Evolutionary conservation across 2,888 invertebrate genomes (phyloP).

Genomic region (Troglohyphantes excavatus): DNA sequence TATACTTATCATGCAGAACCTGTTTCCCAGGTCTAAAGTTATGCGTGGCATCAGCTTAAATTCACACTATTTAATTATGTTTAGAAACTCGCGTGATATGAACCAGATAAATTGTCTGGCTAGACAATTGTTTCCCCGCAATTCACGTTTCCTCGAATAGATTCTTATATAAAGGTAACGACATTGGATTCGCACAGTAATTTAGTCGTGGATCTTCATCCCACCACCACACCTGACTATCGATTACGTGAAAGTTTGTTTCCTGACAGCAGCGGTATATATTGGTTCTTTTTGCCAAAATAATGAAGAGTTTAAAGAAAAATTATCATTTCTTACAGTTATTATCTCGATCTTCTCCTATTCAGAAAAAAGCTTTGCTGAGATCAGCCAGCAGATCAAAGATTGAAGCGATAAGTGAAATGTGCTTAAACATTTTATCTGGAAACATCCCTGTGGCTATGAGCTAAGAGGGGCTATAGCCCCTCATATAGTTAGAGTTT

Average conservation of each 20-base stretch:
- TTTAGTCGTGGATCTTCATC: neutral
- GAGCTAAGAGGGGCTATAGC: too few relatives aligned
- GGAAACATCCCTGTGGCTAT: too few relatives aligned
- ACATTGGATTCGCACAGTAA: too few relatives aligned
- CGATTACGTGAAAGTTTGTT: neutral
- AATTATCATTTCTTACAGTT: neutral
- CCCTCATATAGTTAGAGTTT: too few relatives aligned
- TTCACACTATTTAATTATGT: neutral
- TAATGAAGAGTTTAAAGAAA: neutral
- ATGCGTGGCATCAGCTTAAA: neutral
- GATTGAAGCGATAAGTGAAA: too few relatives aligned
- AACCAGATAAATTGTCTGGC: neutral
- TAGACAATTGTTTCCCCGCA: neutral
- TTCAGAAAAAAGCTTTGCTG: too few relatives aligned
- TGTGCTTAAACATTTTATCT: too few relatives aligned
- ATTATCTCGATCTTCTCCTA: too few relatives aligned
- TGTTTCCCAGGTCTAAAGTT: neutral
- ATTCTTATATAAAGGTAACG: too few relatives aligned
- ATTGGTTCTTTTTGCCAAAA: neutral
- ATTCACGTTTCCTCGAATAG: too few relatives aligned
- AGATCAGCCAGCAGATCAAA: too few relatives aligned
- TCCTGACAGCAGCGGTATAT: neutral
- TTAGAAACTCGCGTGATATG: neutral
- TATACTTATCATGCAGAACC: neutral
- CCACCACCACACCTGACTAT: neutral